Evolutionary conservation across 1,140 invertebrate genomes (phyloP).

Genomic region (Diachasmimorpha longicaudata): DNA sequence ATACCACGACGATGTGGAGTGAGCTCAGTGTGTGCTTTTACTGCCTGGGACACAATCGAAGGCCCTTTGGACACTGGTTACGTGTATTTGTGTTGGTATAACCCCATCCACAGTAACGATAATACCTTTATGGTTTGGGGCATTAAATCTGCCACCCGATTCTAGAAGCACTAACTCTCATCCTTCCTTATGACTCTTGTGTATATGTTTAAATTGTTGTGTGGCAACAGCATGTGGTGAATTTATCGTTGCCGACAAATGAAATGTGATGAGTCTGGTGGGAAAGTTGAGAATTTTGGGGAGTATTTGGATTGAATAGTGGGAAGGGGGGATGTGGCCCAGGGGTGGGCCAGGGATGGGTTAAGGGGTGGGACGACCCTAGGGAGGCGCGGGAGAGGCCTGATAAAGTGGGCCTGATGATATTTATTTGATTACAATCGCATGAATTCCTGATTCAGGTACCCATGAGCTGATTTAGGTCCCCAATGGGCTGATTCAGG

Average conservation of each 20-base stretch:
- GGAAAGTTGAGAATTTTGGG: no score
- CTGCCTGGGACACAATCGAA: constrained; percentile 28
- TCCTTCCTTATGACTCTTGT: not conserved
- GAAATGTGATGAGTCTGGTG: no score
- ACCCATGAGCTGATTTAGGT: no score
- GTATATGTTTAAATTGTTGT: not conserved
- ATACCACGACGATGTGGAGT: constrained; percentile 14
- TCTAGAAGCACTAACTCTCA: constrained; percentile 32
- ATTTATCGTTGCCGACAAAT: not conserved
- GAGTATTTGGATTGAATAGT: no score
- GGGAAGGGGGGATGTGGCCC: no score
- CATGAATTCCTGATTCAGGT: no score
- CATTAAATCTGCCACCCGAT: constrained; percentile 40
- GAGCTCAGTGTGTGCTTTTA: constrained; percentile 26
- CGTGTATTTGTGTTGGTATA: not conserved
- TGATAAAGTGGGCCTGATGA: no score
- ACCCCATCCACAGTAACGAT: constrained; percentile 22
- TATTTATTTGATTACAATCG: no score
- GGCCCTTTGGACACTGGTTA: constrained; percentile 4
- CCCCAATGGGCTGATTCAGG: no score
- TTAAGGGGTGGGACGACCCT: no score
- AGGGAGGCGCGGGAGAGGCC: no score
- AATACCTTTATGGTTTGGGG: constrained; percentile 43
- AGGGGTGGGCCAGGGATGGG: no score
- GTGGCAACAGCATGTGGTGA: not conserved